Evolutionary conservation across 1,140 invertebrate species (phyloP).

Genomic region (Lerema accius): DNA sequence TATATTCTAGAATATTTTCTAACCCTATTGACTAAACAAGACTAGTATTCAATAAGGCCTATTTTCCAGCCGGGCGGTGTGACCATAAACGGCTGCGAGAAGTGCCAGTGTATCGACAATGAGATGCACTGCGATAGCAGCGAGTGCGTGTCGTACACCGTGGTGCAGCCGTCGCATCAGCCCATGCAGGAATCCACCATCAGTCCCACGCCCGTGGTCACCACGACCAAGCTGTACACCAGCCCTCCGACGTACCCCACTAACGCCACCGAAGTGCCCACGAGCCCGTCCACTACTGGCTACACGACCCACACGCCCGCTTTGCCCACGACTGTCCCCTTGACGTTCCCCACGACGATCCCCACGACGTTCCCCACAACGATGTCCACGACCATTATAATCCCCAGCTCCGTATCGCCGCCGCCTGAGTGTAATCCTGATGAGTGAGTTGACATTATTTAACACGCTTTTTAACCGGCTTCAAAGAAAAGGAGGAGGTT

Average conservation of each 20-base stretch:
- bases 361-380: slow-evolving; percentile 30
- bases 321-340: too few relatives aligned
- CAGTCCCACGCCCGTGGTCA: slow-evolving; percentile 1
- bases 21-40: too few relatives aligned
- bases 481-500: too few relatives aligned
- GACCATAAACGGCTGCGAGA: slow-evolving; percentile 84
- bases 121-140: slow-evolving; percentile 86
- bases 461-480: too few relatives aligned
- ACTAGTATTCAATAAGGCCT: too few relatives aligned
- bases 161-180: slow-evolving; percentile 39
- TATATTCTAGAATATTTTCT: too few relatives aligned
- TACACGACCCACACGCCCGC: slow-evolving; percentile 27
- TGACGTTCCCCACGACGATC: too few relatives aligned
- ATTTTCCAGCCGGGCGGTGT: slow-evolving; percentile 84
- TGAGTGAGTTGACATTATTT: slow-evolving; percentile 44
- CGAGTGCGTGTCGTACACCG: slow-evolving; percentile 62
- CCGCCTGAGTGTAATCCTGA: slow-evolving; percentile 70
- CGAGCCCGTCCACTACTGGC: slow-evolving; percentile 17
- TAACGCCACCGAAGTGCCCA: too few relatives aligned
- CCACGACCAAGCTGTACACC: too few relatives aligned
- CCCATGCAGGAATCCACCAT: slow-evolving; percentile 32
- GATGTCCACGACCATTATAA: slow-evolving; percentile 47
- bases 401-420: slow-evolving; percentile 56
- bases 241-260: slow-evolving; percentile 19
- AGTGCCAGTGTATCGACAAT: slow-evolving; percentile 91